Evolutionary conservation across 2,888 invertebrate species (phyloP), one percentile per base, ranked within the genome.

Genomic region (Polymixis lichenea): DNA sequence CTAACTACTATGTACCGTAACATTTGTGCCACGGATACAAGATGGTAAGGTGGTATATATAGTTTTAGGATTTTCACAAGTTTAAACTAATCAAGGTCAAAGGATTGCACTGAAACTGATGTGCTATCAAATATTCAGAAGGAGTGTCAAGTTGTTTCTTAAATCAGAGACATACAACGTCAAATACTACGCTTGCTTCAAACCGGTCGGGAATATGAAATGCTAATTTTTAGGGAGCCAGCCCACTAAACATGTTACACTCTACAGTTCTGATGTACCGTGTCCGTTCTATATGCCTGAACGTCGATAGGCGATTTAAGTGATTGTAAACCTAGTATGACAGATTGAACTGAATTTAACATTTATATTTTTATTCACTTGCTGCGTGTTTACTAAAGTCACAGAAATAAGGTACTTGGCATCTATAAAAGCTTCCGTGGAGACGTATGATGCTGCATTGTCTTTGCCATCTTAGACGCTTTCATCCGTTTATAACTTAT

Each of bases 191-290:
- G 72, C 74, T 76, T 56, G 69, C 62, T 61, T 38, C 5, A 15
- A 86, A 87, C 88, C 87, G 87, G 88, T 86, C 56, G 55, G 8
- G 49, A 58, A 67, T 81, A 80, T 76, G 72, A 75, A 72, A 72
- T 67, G 67, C 78, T 80, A 78, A 76, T 83, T 72, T 86, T 82
- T 43, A 86, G 69, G 83, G 64, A 65, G 68, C 17, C 49, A 46
- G 75, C 67, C 71, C 71, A 78, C 82, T 85, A 67, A 71, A 75
- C 81, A 75, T 51, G 60, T 55, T 58, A 46, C 67, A 72, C 53
- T 43, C 61, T 66, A 28, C 28, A 62, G 56, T 25, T 55, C 25
- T 62, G 43, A 25, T 71, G 53, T 75, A 84, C 72, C 77, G 62
- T 86, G 64, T 77, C 74, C 53, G 69, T 69, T 75, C 55, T 60